These are phyloP conservation scores for Ferdinandea cuprea DNA, from an alignment of 2,888 invertebrate species.

Conservation along the genomic window DNA sequence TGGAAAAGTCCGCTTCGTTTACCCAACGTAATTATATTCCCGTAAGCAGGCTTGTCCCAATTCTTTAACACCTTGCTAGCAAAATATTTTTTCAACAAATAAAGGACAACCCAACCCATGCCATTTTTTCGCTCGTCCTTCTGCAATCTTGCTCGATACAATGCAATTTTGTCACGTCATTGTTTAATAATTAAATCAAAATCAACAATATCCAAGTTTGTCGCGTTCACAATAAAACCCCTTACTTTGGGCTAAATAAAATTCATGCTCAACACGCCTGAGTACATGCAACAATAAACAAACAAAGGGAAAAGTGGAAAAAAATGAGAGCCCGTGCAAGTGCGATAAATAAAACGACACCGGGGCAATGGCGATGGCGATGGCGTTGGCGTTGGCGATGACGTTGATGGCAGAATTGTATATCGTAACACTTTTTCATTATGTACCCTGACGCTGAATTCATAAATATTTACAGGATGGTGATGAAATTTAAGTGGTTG, in stretches of 20 bases:
- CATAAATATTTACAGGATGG: conserved; percentile 56
- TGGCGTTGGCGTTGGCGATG: conserved; percentile 36
- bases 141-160: neutral
- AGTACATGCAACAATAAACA: conserved; percentile 63
- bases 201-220: conserved; percentile 37
- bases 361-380: conserved; percentile 4
- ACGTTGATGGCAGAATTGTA: conserved; percentile 47
- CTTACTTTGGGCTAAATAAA: conserved; percentile 12
- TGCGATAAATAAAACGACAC: conserved; percentile 41
- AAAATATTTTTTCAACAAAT: too few relatives aligned
- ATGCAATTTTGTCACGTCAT: conserved; percentile 56
- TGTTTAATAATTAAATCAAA: conserved; percentile 70
- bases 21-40: too few relatives aligned
- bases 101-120: too few relatives aligned
- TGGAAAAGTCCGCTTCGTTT: too few relatives aligned
- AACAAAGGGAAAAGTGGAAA: conserved; percentile 14
- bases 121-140: too few relatives aligned
- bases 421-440: conserved; percentile 50
- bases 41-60: too few relatives aligned
- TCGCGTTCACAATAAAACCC: neutral
- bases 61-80: too few relatives aligned
- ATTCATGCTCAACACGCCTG: conserved; percentile 40
- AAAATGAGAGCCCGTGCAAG: conserved; percentile 29
- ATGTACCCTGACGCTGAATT: conserved; percentile 44
- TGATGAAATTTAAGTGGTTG: conserved; percentile 33